phyloP scores from a whole-genome alignment of 2,797 vertebrate species.

The Carduelis carduelis region DNA sequence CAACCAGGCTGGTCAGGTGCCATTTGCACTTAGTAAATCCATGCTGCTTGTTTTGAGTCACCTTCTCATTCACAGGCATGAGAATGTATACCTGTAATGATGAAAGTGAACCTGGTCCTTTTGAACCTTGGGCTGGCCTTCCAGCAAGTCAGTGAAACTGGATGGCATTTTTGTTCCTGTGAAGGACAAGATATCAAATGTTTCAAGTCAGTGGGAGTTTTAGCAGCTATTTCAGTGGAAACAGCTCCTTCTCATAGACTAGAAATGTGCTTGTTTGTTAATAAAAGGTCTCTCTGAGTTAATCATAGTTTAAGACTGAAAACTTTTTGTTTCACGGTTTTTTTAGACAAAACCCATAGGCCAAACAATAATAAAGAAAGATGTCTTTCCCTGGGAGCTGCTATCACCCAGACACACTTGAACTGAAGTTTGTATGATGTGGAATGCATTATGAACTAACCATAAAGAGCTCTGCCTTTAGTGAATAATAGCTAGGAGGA shows the following conservation, averaged over 20 bases:
- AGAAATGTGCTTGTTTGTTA: neutral
- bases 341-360: neutral
- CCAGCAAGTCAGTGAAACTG: neutral
- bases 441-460: neutral
- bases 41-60: neutral
- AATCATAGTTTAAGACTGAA: neutral
- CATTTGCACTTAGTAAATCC: neutral
- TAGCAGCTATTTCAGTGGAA: neutral
- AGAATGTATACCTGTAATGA: neutral
- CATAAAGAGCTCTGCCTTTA: neutral
- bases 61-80: neutral
- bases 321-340: neutral
- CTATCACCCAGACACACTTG: neutral
- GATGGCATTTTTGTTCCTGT: neutral
- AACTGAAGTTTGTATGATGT: neutral
- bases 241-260: neutral
- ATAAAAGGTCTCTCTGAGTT: neutral
- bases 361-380: constrained; percentile 1
- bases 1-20: neutral
- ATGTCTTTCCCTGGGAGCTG: neutral
- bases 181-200: neutral
- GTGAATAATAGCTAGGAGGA: neutral
- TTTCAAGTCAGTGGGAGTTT: neutral
- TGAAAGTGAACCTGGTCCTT: neutral
- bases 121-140: neutral